phyloP scores from a whole-genome alignment of 1,140 invertebrate species.

The Himalopsyche phryganea region DNA sequence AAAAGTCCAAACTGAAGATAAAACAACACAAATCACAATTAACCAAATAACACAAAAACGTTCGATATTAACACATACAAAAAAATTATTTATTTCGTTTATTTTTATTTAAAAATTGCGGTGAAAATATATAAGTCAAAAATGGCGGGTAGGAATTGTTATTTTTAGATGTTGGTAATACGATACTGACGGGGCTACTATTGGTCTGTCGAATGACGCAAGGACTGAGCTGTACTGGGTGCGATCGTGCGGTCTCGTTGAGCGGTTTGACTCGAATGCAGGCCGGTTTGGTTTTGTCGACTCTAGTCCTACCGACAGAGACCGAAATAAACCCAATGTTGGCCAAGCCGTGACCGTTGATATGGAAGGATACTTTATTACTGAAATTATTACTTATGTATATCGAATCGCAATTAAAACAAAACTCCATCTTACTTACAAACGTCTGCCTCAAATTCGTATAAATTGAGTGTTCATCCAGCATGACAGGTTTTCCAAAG shows the following conservation, averaged over 20 bases:
- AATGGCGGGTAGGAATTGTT: constrained; percentile 18
- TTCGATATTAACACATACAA: constrained; percentile 11
- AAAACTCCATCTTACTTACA: too few species aligned
- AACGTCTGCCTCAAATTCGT: too few species aligned
- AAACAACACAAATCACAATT: constrained; percentile 24
- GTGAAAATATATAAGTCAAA: constrained; percentile 22
- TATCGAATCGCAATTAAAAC: background rate
- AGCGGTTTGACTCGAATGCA: constrained; percentile 42
- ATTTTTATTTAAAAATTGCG: constrained; percentile 10
- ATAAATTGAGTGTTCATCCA: too few species aligned
- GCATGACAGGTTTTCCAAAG: too few species aligned
- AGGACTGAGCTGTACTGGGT: constrained; percentile 40
- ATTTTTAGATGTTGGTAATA: constrained; percentile 52
- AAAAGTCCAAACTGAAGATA: background rate
- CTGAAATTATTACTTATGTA: background rate
- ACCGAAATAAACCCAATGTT: constrained; percentile 13
- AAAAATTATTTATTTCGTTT: background rate
- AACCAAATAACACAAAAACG: constrained; percentile 11
- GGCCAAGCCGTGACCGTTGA: constrained; percentile 3
- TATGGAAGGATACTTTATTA: constrained; percentile 15
- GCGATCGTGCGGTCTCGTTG: constrained; percentile 40
- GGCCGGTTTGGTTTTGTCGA: constrained; percentile 10
- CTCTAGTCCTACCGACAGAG: background rate
- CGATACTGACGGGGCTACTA: constrained; percentile 36
- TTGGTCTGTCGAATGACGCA: constrained; percentile 18